A percentile compares a stretch with the other conserved stretches of the same genome.
These are phyloP conservation scores for mouse (Mus musculus) DNA, from an alignment of 2,113 vertebrate genomes.

Conservation along the genomic window DNA sequence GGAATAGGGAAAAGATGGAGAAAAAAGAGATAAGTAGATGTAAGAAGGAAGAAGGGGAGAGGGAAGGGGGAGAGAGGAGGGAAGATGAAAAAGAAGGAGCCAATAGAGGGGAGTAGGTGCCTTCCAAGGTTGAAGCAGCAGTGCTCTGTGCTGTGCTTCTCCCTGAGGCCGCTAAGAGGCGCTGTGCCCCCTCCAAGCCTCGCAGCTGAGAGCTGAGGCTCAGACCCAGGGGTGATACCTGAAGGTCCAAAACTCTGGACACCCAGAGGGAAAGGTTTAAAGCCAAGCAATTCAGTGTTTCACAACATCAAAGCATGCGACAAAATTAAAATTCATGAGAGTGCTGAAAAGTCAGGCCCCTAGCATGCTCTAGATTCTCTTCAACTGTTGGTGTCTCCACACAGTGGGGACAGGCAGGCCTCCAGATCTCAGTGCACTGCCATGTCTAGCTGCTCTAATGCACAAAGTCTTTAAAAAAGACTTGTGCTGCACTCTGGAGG, in stretches of 20 bases:
- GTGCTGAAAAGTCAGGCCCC: neutral
- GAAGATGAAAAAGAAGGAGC: neutral
- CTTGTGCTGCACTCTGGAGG: neutral
- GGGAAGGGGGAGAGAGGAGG: too few species aligned
- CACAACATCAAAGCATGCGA: neutral
- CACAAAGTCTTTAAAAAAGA: neutral
- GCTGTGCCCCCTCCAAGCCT: neutral
- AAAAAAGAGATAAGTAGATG: too few species aligned
- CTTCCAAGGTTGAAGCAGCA: neutral
- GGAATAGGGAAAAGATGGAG: neutral
- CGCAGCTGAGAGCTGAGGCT: neutral
- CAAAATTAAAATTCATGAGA: neutral
- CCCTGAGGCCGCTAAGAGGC: neutral
- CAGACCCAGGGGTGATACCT: neutral
- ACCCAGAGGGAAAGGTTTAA: neutral
- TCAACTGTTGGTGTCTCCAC: neutral
- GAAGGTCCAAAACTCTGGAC: neutral
- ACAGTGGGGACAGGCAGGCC: accelerated
- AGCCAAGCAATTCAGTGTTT: neutral
- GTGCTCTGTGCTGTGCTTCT: neutral
- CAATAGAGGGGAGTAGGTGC: neutral
- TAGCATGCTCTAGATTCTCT: neutral
- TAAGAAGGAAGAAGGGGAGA: too few species aligned
- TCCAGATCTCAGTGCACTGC: too few species aligned
- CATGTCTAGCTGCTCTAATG: neutral